Evolutionary conservation across 2,113 vertebrate genomes (phyloP), one percentile per base, ranked within the genome.

Genomic region (Penelope pileata): DNA sequence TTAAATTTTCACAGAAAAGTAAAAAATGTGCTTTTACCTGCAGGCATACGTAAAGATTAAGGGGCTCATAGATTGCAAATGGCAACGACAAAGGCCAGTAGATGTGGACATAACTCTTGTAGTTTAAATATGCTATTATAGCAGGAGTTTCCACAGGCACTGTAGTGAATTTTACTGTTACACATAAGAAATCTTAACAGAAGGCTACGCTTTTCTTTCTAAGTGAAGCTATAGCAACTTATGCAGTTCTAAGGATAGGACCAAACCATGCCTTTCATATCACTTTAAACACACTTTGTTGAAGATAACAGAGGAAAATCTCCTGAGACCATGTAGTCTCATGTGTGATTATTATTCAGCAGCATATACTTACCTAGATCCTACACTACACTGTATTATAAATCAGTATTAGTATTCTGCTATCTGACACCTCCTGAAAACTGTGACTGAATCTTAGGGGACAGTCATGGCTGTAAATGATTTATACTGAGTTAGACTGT

Each of bases 361-460:
- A 96, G 78, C 67, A 83, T 29, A 82, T 16, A 34, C 90, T 85
- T 83, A 83, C 85, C 86, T 76, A 38, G 74, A 75, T 88, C 66
- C 60, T 63, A 21, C 74, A 51, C 47, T 58, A 56, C 1, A 3
- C 56, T 85, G 38, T 43, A 13, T 88, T 58, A 76, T 90, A 96
- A 93, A 94, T 94, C 86, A 96, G 77, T 29, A 64, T 93, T 86
- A 67, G 53, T 51, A 83, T 66, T 96, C 68, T 95, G 54, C 42
- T 96, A 76, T 26, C 74, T 96, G 81, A 94, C 74, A 93, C 77
- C 83, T 96, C 75, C 72, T 96, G 76, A 73, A 92, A 92, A 87
- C 83, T 94, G 42, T 58, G 74, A 59, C 60, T 56, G 70, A 66
- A 50, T 94, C 63, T 93, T 95, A 51, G 45, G 91, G 78, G 91